These are phyloP conservation scores for Bovichtus diacanthus DNA, from an alignment of 2,797 vertebrate genomes.

Conservation along the genomic window DNA sequence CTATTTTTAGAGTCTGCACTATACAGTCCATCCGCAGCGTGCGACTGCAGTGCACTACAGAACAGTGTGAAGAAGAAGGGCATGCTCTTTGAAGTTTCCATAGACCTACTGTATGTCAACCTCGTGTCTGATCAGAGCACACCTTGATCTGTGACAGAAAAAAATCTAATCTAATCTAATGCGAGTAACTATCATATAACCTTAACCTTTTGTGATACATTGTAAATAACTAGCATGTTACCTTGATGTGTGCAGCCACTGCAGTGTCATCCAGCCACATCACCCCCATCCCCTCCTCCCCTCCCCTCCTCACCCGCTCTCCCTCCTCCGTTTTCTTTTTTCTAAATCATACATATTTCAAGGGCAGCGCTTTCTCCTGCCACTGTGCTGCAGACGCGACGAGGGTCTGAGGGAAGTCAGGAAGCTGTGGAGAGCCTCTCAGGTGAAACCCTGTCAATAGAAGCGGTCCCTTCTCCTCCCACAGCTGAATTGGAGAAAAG, in stretches of 20 bases:
- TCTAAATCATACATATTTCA: constrained; percentile 62
- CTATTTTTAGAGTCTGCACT: background rate
- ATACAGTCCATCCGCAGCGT: constrained; percentile 6
- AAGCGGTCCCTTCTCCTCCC: constrained; percentile 27
- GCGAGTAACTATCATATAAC: constrained; percentile 24
- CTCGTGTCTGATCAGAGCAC: constrained; percentile 35
- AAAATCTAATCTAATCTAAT: constrained; percentile 36
- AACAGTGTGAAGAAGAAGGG: background rate
- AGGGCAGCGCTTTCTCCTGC: constrained; percentile 30
- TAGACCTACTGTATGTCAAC: constrained; percentile 25
- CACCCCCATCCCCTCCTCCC: no score
- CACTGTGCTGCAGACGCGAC: constrained; percentile 13
- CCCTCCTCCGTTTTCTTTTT: background rate
- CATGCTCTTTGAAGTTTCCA: constrained; percentile 40
- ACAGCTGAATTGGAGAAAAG: constrained; percentile 32
- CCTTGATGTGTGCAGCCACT: constrained; percentile 28
- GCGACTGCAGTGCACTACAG: constrained; percentile 17
- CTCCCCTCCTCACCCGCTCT: background rate
- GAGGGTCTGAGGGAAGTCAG: constrained; percentile 33
- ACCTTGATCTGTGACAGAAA: constrained; percentile 35
- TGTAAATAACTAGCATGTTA: constrained; percentile 34
- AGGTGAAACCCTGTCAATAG: constrained; percentile 55
- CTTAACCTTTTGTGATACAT: constrained; percentile 35
- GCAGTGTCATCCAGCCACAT: constrained; percentile 20
- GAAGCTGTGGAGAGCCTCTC: constrained; percentile 40